Evolutionary conservation across 2,113 vertebrate species (phyloP), one percentile per base, ranked within the genome.

Genomic region (Ptilorrhoa leucosticta): DNA sequence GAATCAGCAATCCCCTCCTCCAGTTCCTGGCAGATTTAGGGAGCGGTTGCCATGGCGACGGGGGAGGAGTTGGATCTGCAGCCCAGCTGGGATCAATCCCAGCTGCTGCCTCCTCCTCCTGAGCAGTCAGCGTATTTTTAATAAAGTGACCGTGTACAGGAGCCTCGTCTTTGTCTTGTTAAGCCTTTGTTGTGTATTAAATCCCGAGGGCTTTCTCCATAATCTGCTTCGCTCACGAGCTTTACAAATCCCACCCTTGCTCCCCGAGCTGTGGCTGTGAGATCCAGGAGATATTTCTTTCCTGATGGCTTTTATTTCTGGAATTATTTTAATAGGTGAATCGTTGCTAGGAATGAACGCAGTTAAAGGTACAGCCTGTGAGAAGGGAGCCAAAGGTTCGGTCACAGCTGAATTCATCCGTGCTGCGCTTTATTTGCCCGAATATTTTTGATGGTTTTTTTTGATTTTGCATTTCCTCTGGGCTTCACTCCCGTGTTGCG

Each of bases 11-110:
- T 89, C 60, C 79, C 86, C 60, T 77, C 79, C 91, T 89, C 81
- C 71, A 13, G 4, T 30, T 96, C 92, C 85, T 81, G 96, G 93
- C 65, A 89, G 98, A 98, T 98, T 98, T 98, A 97, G 94, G 73
- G 84, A 93, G 87, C 0, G 2, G 93, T 98, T 93, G 11, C 97
- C 97, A 97, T 97, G 97, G 95, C 27, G 76, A 98, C 44, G 30
- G 54, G 80, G 94, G 61, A 73, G 42, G 61, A 87, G 73, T 63
- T 72, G 96, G 89, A 66, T 90, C 81, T 64, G 89, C 93, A 86
- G 86, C 72, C 53, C 72, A 63, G 92, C 92, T 94, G 76, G 66
- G 96, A 97, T 97, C 94, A 75, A 69, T 78, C 91, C 86, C 64
- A 89, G 88, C 96, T 92, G 88, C 94, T 68, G 60, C 54, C 86